phyloP scores from a whole-genome alignment of 2,888 invertebrate genomes.

The Ophion costatus region DNA sequence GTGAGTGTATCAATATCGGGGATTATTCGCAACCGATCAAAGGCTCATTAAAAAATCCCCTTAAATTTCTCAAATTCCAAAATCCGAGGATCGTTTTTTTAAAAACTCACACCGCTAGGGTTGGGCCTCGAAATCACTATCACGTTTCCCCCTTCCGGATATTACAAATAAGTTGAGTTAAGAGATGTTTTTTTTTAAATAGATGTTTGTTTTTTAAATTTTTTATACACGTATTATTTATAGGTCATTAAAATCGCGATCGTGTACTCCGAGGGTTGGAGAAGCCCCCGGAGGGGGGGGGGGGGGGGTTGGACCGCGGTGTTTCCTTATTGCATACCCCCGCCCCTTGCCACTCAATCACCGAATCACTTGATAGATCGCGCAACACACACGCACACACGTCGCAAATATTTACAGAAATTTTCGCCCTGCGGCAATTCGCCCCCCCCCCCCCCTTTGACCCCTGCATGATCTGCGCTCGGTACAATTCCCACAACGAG shows the following conservation, averaged over 20 bases:
- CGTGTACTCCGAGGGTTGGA: background rate
- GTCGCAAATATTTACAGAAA: slow-evolving; percentile 43
- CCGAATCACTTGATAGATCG: slow-evolving; percentile 5
- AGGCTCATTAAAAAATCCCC: background rate
- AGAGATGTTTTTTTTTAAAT: background rate
- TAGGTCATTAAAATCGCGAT: slow-evolving; percentile 63
- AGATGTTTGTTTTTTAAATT: background rate
- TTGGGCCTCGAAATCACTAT: background rate
- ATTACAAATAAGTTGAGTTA: background rate
- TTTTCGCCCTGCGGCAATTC: slow-evolving; percentile 3
- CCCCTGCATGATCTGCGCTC: background rate
- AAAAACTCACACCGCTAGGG: background rate
- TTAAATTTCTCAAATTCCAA: background rate
- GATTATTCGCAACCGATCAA: background rate
- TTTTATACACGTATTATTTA: slow-evolving; percentile 49
- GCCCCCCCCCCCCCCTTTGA: too few species aligned
- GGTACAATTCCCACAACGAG: background rate
- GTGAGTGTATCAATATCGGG: too few species aligned
- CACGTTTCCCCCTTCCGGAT: background rate
- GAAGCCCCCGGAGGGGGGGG: too few species aligned
- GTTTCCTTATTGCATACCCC: background rate
- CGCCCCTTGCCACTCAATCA: slow-evolving; percentile 6
- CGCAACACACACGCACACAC: background rate
- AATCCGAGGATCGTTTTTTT: slow-evolving; percentile 9
- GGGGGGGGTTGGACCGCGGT: too few species aligned